Percentiles rank a stretch among this genome's conserved stretches.
Evolutionary conservation across 2,888 invertebrate genomes (phyloP).

Genomic region (Andrena bucephala): DNA sequence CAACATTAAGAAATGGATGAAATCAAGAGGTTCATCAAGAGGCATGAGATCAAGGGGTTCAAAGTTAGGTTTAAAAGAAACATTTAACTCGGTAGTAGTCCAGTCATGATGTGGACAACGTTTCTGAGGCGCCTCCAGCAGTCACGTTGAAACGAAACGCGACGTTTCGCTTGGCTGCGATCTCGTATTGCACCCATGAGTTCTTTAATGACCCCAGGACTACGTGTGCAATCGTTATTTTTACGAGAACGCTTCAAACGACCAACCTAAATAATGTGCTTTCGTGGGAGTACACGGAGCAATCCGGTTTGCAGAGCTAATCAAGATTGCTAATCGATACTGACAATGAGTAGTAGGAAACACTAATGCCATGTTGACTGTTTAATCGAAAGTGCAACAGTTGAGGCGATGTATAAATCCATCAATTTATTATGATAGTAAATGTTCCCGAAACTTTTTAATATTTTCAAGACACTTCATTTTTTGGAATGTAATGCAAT

Average conservation of each 20-base stretch:
- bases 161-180: conserved; percentile 66
- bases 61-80: conserved; percentile 41
- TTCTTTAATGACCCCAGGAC: conserved; percentile 78
- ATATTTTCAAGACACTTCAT: too few relatives aligned
- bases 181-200: conserved; percentile 71
- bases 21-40: neutral
- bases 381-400: conserved; percentile 25
- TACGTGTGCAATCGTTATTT: conserved; percentile 78
- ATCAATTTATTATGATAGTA: too few relatives aligned
- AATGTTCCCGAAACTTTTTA: too few relatives aligned
- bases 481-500: too few relatives aligned
- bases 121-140: conserved; percentile 70
- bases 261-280: conserved; percentile 22
- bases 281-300: conserved; percentile 24
- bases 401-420: too few relatives aligned
- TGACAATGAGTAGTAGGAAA: neutral
- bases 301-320: conserved; percentile 23
- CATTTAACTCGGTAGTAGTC: conserved; percentile 64
- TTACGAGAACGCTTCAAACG: conserved; percentile 69
- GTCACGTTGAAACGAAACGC: conserved; percentile 74
- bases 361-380: conserved; percentile 1
- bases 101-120: conserved; percentile 55
- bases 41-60: neutral
- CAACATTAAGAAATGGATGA: conserved; percentile 19
- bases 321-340: conserved; percentile 49